These are phyloP conservation scores for Tupaia tana DNA, from an alignment of 2,113 vertebrate genomes.

Conservation along the genomic window DNA sequence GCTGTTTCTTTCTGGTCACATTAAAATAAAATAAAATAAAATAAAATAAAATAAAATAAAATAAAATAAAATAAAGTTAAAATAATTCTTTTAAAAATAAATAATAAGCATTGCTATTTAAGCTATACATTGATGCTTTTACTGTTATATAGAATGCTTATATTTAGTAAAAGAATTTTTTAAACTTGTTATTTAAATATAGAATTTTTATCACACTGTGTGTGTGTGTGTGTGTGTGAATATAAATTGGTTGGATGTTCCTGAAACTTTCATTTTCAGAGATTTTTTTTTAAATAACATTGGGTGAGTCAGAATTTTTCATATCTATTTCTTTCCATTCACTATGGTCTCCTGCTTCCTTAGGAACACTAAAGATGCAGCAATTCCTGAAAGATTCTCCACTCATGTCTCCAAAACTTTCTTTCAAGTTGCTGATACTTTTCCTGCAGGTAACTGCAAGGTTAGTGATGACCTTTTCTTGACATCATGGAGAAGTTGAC, in stretches of 20 bases:
- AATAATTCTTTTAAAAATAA: neutral
- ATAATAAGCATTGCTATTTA: neutral
- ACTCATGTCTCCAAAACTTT: slow-evolving; percentile 7
- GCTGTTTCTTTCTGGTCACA: too few relatives aligned
- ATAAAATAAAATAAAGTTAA: too few relatives aligned
- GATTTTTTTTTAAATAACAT: neutral
- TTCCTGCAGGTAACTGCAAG: neutral
- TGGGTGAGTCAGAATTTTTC: slow-evolving; percentile 11
- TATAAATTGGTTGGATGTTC: neutral
- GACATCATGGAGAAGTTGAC: neutral
- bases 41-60: too few relatives aligned
- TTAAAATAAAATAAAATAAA: too few relatives aligned
- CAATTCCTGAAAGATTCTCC: neutral
- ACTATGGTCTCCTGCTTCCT: neutral
- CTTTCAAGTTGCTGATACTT: slow-evolving; percentile 3
- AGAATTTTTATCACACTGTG: neutral
- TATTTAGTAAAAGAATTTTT: neutral
- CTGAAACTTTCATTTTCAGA: neutral
- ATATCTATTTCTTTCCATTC: neutral
- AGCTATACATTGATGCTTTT: neutral
- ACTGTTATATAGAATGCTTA: slow-evolving; percentile 1
- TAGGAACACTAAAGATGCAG: neutral
- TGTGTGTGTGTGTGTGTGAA: neutral
- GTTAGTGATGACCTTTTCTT: neutral
- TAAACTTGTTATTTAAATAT: neutral